Base-by-base conservation (phyloP, 2,113 vertebrate species). In the Lagopus muta region DNA sequence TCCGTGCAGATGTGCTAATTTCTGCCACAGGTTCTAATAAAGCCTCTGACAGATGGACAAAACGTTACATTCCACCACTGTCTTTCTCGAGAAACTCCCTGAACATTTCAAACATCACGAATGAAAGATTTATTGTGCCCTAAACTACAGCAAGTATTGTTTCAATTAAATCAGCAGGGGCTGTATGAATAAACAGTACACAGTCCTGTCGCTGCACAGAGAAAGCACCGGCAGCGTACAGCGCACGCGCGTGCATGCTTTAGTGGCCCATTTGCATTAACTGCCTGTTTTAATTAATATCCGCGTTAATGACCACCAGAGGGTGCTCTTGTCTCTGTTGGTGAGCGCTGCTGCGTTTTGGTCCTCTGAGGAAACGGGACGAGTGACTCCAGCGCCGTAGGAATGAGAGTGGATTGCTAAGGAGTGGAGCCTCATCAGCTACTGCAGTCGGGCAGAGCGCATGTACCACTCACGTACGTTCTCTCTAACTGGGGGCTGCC, bases 251-350 rank as follows among this genome's bases (percentile, higher is more conserved):
- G 1, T 54, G 13, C 6, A 2, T 70, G 10, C 70, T 79, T 73
- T 62, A 50, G 43, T 60, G 28, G 70, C 10, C 10, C 38, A 38
- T 38, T 38, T 38, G 18, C 3, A 3, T 30, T 10, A 48, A 40
- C 2, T 8, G 38, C 8, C 54, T 34, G 10, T n/a, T 47, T 76
- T 76, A 32, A 89, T 91, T 80, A 88, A 24, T 25, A 13, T 24
- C 15, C 8, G 14, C 50, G 52, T 30, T 60, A 38, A 75, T 48
- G 57, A 83, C 92, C 96, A 83, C 89, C 47, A 94, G 96, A 95
- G 92, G 93, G 91, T 83, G 40, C 94, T 94, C 76, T 62, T 85
- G 77, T 43, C 71, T 50, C 69, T 75, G 30, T 19, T 80, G 6
- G 1, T 24, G 40, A 28, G 3, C 5, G 85, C 71, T 7, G 24